Evolutionary conservation across 1,140 invertebrate species (phyloP), one percentile per base, ranked within the genome.

Genomic region (Diabrotica virgifera): DNA sequence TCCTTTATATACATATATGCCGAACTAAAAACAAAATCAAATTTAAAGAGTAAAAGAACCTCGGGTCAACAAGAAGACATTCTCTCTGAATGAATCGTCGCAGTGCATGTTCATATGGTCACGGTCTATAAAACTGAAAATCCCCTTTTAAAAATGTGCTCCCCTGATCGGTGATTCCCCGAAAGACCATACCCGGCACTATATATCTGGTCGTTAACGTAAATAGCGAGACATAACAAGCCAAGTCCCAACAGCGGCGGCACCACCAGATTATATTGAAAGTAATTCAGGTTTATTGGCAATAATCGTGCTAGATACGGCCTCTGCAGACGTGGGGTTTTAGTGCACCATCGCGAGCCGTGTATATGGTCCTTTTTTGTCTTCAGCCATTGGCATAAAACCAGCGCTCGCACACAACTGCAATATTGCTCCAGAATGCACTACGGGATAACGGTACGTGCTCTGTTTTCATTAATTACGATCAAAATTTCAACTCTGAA

Each of bases 201-300:
- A 58, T 58, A 61, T 46, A 37, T 52, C 53, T n/a, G 55, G 37
- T 63, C 62, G 55, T 63, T 57, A 46, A 63, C 62, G 62, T 63
- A 63, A 63, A 63, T 63, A 58, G 62, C 62, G 37, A 66, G 73
- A 65, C 72, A 71, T 54, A 57, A 61, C 54, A 58, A 59, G 51
- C 56, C n/a, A n/a, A n/a, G 62, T 55, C 65, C 67, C 60, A 66
- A 46, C 40, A 46, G 60, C 60, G 50, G 60, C 60, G 50, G 56
- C 66, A 66, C 58, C 69, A 73, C 70, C 68, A 62, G 72, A 76
- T 76, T 73, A 76, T 76, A 73, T 76, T 73, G 59, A 75, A 72
- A 70, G 71, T 75, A 73, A 76, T 75, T 70, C 70, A 73, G 71
- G 70, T 72, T 71, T 74, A 76, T 76, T 74, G 72, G 69, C 70